Evolutionary conservation across 2,797 vertebrate genomes (phyloP), one percentile per base, ranked within the genome.

Genomic region (Molossus alvarezi): DNA sequence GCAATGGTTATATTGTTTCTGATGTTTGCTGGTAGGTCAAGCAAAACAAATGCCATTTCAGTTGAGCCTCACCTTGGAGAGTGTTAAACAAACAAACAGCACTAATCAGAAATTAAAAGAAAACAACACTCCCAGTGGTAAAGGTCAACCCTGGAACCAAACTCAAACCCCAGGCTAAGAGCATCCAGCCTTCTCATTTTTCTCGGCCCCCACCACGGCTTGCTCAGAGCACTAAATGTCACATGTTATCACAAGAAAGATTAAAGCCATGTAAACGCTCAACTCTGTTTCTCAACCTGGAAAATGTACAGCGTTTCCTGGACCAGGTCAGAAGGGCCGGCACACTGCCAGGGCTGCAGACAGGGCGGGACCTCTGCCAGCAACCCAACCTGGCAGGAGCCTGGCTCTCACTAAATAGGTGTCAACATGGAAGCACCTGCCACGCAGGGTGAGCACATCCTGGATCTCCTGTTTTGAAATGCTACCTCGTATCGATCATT

Each of bases 11-110:
- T 23, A 45, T 37, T 64, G 9, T 53, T 53, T 1, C 5, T 64
- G 27, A 29, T 27, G 8, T 62, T 15, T 57, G 21, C 33, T 45
- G 9, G 2, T 9, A 71, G 9, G 17, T 41, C 33, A 84, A 81
- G 27, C 55, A 65, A 90, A 84, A 69, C 4, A 21, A 62, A 86
- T 25, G 25, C 9, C 81, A 0, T 65, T 84, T n/a, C 21, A 8
- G 48, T 81, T 18, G 60, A 12, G 48, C 71, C 27, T 93, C 27
- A 67, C 1, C 55, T 83, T 69, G n/a, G 58, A 69, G 53, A 60
- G 33, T 10, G 8, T 60, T 73, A 96, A 94, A 87, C 2, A 75
- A 87, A 69, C n/a, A 67, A 64, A 14, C 18, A 33, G 64, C 9
- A 12, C 7, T 37, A 41, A 33, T 45, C 11, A 85, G 29, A 90